Conservation (phyloP, 2,888 invertebrate species). For the Platerodrilus igneus region DNA sequence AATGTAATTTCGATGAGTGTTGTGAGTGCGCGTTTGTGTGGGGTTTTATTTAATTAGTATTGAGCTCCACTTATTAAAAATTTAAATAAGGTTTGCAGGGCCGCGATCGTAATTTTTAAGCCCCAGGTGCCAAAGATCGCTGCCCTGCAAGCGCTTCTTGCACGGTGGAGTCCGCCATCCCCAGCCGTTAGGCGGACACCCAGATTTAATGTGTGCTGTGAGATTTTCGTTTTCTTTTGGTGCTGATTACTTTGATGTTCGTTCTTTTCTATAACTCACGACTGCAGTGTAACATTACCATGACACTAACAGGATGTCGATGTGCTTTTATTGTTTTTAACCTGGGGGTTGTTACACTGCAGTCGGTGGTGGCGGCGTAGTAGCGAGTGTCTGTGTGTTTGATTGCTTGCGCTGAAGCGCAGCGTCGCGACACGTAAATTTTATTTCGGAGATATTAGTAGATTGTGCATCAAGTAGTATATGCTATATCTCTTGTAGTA, state of each 20-base stretch:
- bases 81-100: conserved; percentile 35
- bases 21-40: conserved; percentile 47
- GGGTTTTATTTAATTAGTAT: conserved; percentile 45
- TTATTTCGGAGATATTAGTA: conserved; percentile 16
- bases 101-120: conserved; percentile 27
- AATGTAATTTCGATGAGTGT: conserved; percentile 50
- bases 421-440: conserved; percentile 18
- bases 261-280: conserved; percentile 46
- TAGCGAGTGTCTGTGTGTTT: conserved; percentile 44
- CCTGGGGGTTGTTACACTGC: conserved; percentile 46
- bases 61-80: conserved; percentile 43
- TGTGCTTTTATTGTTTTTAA: conserved; percentile 47
- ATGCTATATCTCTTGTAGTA: too few relatives aligned
- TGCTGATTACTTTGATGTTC: conserved; percentile 48
- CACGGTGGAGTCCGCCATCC: conserved; percentile 29
- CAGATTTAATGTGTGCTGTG: conserved; percentile 47
- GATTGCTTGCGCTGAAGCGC: conserved; percentile 38
- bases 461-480: conserved; percentile 19
- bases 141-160: conserved; percentile 38
- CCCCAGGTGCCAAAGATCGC: conserved; percentile 34
- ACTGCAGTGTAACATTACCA: conserved; percentile 51
- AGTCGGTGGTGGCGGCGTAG: conserved; percentile 47
- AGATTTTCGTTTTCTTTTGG: conserved; percentile 48
- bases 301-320: conserved; percentile 48
- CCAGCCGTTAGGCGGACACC: conserved; percentile 23